These are phyloP conservation scores for Tenthredo scrophulariae DNA, from an alignment of 2,888 invertebrate genomes.

Conservation along the genomic window DNA sequence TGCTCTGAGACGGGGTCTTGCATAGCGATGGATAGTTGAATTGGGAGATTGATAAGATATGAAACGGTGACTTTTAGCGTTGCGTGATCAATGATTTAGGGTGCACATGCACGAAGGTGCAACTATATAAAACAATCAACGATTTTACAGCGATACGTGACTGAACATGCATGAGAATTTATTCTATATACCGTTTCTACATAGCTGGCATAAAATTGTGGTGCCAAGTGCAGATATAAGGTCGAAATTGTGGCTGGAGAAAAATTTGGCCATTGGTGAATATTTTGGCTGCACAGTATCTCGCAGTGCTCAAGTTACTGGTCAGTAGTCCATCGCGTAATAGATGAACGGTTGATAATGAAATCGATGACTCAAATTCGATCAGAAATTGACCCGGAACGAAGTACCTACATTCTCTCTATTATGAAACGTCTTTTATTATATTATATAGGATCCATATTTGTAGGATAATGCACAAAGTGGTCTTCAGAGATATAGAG, in stretches of 20 bases:
- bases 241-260: too few relatives aligned
- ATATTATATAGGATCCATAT: conserved; percentile 16
- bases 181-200: not conserved
- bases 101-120: not conserved
- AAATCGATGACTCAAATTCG: too few relatives aligned
- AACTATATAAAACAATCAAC: not conserved
- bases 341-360: too few relatives aligned
- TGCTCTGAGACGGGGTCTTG: not conserved
- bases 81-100: not conserved
- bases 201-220: too few relatives aligned
- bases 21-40: not conserved
- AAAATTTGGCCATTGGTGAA: too few relatives aligned
- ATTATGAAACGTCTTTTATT: too few relatives aligned
- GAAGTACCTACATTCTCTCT: too few relatives aligned
- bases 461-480: not conserved
- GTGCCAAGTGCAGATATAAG: too few relatives aligned
- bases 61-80: not conserved
- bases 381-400: too few relatives aligned
- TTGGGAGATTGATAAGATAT: not conserved
- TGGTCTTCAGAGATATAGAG: not conserved
- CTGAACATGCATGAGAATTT: not conserved
- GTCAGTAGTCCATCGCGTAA: too few relatives aligned
- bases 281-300: too few relatives aligned
- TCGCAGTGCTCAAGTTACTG: too few relatives aligned
- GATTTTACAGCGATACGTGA: not conserved